Evolutionary conservation across 2,797 vertebrate species (phyloP).

Genomic region (Cryptoprocta ferox): DNA sequence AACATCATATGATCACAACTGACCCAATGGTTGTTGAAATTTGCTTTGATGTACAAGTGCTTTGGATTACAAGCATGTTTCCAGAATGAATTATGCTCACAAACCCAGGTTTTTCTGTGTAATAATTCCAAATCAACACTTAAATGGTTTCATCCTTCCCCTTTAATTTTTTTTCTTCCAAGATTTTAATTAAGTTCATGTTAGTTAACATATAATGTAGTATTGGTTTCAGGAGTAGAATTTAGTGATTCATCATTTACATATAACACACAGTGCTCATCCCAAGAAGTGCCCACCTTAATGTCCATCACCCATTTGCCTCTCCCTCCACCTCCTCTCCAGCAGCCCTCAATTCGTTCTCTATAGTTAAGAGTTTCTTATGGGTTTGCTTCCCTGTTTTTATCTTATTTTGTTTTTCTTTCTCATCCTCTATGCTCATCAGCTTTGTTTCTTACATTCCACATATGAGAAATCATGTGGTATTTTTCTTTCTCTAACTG

Average conservation of each 20-base stretch:
- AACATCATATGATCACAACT: no score
- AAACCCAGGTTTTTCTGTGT: neutral
- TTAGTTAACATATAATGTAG: neutral
- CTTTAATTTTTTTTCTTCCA: no score
- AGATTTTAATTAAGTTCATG: neutral
- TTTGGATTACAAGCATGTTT: no score
- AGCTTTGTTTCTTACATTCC: neutral
- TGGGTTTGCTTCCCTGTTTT: neutral
- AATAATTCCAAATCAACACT: no score
- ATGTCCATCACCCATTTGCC: neutral
- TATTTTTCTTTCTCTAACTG: neutral
- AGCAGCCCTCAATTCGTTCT: neutral
- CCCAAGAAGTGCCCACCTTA: neutral
- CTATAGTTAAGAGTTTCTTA: neutral
- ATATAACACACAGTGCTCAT: neutral
- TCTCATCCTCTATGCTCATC: neutral
- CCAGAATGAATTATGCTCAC: no score
- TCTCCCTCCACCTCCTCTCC: neutral
- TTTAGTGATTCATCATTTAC: neutral
- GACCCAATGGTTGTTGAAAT: no score
- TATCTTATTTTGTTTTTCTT: neutral
- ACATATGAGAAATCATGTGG: neutral
- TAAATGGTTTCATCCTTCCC: no score
- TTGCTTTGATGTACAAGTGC: no score
- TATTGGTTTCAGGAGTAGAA: neutral